A percentile compares a stretch with the other conserved stretches of the same genome.
Conservation (phyloP, 1,140 invertebrate species). For the Cryptotermes secundus region DNA sequence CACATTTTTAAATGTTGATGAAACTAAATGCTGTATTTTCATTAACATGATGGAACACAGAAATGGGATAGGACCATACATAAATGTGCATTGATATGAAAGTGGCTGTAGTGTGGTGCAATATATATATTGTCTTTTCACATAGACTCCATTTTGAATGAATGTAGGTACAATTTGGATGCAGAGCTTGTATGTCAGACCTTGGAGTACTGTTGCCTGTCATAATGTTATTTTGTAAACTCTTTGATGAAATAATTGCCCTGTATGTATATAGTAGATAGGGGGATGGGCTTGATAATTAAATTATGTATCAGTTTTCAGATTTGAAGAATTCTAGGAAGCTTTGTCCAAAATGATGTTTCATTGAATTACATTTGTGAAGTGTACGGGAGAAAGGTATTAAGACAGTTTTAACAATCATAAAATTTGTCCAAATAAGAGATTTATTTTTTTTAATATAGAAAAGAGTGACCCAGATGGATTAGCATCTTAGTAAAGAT, state of each 20-base stretch:
- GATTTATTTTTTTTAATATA: conserved; percentile 14
- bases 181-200: background rate
- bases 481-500: background rate
- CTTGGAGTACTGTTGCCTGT: background rate
- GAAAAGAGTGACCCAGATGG: conserved; percentile 1
- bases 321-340: background rate
- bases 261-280: background rate
- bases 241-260: background rate
- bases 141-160: no score
- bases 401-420: background rate
- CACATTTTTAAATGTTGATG: no score
- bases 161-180: no score
- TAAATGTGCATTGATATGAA: no score
- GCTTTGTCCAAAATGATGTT: background rate
- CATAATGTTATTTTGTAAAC: background rate
- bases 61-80: no score
- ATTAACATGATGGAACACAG: no score
- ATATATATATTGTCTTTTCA: no score
- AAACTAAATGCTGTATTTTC: no score
- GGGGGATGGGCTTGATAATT: background rate
- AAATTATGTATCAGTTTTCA: background rate
- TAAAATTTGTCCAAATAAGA: background rate
- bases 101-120: no score
- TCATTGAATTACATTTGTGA: background rate
- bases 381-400: background rate